Evolutionary conservation across 2,888 invertebrate genomes (phyloP), one percentile per base, ranked within the genome.

Genomic region (Thereva nobilitata): DNA sequence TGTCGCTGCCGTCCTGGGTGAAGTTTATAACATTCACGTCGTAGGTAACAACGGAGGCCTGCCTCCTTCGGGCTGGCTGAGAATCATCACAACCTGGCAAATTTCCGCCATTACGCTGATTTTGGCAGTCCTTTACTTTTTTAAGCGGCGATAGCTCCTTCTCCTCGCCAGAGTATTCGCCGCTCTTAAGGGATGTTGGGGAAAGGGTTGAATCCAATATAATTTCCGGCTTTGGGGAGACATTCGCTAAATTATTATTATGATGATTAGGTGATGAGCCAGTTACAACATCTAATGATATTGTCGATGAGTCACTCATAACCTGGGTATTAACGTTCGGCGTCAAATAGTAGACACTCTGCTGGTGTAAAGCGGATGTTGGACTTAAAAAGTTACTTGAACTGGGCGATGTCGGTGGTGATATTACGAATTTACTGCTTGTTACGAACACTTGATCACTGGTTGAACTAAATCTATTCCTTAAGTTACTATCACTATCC

Each of bases 1-100:
- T 79, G 66, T 80, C 80, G 71, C 76, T 76, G 66, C 77, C 76
- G 10, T 81, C 81, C 73, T 81, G 81, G 66, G 80, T 79, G 71
- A 81, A 81, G 71, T 81, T 80, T 67, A 81, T 81, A 70, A 81
- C 80, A 72, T 81, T 81, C 4, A 81, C 80, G 68, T 81, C 80
- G 72, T 81, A 81, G 59, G 80, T 81, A 63, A 80, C 80, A 66
- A 80, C 80, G 5, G 80, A 81, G 40, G 81, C 79, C 67, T 81
- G 80, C 9, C 80, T 76, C 70, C 79, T 79, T 44, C 80, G 77
- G 6, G 53, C 42, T 34, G 38, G 5, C 35, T 61, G 61, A 6
- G 61, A 41, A 34, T 61, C 61, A 47, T 61, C 61, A 50, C 34
- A 61, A 38, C 23, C 23, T n/a, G 50, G 50, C 23, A 34, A 50